Evolutionary conservation across 2,113 vertebrate genomes (phyloP).

Genomic region (Murina feae): DNA sequence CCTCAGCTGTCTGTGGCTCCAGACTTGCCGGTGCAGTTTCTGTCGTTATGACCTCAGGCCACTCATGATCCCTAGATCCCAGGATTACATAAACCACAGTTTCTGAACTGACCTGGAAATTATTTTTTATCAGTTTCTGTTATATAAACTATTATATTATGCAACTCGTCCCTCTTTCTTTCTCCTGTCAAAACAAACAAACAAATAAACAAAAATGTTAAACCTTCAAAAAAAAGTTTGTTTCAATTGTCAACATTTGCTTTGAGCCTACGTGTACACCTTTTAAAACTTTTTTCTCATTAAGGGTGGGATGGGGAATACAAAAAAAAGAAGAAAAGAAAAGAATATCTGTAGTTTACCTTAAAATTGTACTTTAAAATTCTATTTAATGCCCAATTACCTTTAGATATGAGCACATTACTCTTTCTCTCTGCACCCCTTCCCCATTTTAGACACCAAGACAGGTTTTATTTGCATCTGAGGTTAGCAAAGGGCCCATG

Average conservation of each 20-base stretch:
- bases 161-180: neutral
- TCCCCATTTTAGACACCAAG: neutral
- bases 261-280: neutral
- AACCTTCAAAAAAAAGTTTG: neutral
- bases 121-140: neutral
- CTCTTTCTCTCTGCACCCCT: neutral
- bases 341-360: neutral
- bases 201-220: neutral
- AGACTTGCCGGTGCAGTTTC: neutral
- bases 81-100: neutral
- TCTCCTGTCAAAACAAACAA: neutral
- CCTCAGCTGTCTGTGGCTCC: neutral
- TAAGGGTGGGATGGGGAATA: neutral
- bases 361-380: conserved; percentile 1
- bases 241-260: neutral
- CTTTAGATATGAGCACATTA: neutral
- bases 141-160: neutral
- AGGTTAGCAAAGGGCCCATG: neutral
- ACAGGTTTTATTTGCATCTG: neutral
- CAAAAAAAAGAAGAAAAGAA: neutral
- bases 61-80: neutral
- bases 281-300: neutral
- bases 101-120: neutral
- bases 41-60: neutral
- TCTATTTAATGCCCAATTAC: neutral